Percentiles rank a stretch among this genome's conserved stretches.
phyloP scores from a whole-genome alignment of 1,140 invertebrate genomes.

The Wasmannia auropunctata region DNA sequence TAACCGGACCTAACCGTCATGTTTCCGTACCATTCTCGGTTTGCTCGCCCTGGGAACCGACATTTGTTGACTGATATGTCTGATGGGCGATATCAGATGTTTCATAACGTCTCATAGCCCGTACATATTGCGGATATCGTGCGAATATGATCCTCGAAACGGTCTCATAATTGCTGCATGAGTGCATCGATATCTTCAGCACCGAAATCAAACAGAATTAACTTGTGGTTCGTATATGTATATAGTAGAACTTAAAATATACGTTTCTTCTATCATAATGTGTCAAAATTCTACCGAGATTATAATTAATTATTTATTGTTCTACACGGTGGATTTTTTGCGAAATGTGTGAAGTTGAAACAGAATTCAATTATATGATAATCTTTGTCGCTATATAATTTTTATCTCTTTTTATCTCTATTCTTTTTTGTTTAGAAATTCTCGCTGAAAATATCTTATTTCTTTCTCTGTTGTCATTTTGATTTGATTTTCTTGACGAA shows the following conservation, averaged over 20 bases:
- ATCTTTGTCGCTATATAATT: neutral
- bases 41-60: neutral
- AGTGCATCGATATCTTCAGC: neutral
- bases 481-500: neutral
- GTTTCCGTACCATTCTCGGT: slow-evolving; percentile 6
- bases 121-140: slow-evolving; percentile 35
- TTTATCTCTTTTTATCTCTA: neutral
- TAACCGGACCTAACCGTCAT: neutral
- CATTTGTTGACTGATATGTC: slow-evolving; percentile 33
- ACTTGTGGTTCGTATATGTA: neutral
- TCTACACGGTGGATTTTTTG: neutral
- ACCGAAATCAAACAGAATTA: slow-evolving; percentile 21
- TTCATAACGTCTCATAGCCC: slow-evolving; percentile 7
- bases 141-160: slow-evolving; percentile 13
- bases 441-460: slow-evolving; percentile 4
- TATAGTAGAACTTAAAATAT: neutral
- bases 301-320: neutral
- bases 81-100: slow-evolving; percentile 21
- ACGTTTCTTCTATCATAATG: neutral
- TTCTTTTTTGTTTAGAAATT: neutral
- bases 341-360: neutral
- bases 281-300: neutral
- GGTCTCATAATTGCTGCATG: slow-evolving; percentile 35
- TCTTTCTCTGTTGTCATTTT: neutral
- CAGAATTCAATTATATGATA: neutral